A percentile compares a stretch with the other conserved stretches of the same genome.
Conservation (phyloP, 2,797 vertebrate genomes). For the Triplophysa bombifrons region DNA sequence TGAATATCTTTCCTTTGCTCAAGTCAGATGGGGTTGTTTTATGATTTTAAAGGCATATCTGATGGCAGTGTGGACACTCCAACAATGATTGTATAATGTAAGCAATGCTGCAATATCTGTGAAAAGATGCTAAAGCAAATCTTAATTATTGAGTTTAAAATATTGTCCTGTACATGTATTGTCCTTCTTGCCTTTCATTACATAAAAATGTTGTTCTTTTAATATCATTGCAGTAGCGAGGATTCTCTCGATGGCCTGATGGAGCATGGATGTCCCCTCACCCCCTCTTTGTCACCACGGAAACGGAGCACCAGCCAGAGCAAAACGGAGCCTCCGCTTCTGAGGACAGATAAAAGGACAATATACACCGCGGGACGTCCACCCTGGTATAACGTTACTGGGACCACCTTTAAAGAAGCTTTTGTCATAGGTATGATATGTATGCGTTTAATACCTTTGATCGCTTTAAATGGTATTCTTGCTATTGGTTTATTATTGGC, state of each 20-base stretch:
- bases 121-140: no score
- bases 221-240: conserved; percentile 72
- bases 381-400: conserved; percentile 90
- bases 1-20: conserved; percentile 39
- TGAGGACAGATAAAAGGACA: conserved; percentile 87
- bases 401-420: conserved; percentile 89
- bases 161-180: no score
- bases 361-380: conserved; percentile 89
- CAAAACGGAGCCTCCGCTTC: conserved; percentile 83
- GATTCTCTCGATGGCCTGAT: conserved; percentile 77
- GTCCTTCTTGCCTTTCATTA: not conserved
- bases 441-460: not conserved
- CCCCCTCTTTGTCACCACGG: conserved; percentile 76
- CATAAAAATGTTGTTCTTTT: not conserved
- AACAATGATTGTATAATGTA: no score
- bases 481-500: no score
- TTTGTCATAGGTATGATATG: conserved; percentile 84
- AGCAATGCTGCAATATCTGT: no score
- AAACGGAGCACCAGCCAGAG: conserved; percentile 83
- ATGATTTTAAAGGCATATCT: conserved; percentile 77
- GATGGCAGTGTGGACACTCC: conserved; percentile 67
- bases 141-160: no score
- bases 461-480: not conserved
- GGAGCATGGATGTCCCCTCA: conserved; percentile 71
- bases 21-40: conserved; percentile 50